Evolutionary conservation across 1,140 invertebrate species (phyloP), one percentile per base, ranked within the genome.

Genomic region (Matsumurasca onukii): DNA sequence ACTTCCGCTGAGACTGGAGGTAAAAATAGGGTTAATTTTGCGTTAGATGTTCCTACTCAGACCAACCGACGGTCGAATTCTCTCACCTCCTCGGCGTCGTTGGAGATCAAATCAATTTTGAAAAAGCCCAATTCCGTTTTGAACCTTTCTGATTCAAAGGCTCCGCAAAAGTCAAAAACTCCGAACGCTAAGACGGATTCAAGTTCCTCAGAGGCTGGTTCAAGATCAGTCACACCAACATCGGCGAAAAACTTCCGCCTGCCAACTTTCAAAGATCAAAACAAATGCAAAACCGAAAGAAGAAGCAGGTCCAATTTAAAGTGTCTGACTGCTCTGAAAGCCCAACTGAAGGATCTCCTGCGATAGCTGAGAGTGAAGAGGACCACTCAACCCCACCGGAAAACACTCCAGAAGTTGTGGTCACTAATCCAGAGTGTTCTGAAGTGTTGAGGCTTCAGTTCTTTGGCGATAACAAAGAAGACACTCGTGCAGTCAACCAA

Each of bases 91-190:
- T 61, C 69, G 15, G 31, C 68, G 1, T 63, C 68, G 0, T 52
- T 68, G 17, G 73, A 73, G 48, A 76, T 76, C 75, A 90, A 89
- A 78, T 89, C 88, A 24, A 89, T 89, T 72, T 77, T 89, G 69
- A 89, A 89, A 77, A 88, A 89, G 76, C 86, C 86, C 76, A 68
- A 68, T 31, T 68, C 67, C 13, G 45, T 59, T 1, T 49, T 68
- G 31, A 68, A 57, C 69, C 13, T 34, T n/a, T 77, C 73, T 67
- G 78, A 79, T 57, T 59, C 79, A 78, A 75, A 75, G 75, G 67
- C 67, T 74, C 48, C 29, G 71, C 74, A 77, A 39, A 77, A 73
- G 72, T 80, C 74, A 39, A 39, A 5, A 9, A 39, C 34, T 39
- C 17, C 17, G 34, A 9, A 39, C 5, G 5, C 5, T 39, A 39